phyloP scores from a whole-genome alignment of 37 sponge, comb jelly and placozoan species.

The Hexactinellida sp. region DNA sequence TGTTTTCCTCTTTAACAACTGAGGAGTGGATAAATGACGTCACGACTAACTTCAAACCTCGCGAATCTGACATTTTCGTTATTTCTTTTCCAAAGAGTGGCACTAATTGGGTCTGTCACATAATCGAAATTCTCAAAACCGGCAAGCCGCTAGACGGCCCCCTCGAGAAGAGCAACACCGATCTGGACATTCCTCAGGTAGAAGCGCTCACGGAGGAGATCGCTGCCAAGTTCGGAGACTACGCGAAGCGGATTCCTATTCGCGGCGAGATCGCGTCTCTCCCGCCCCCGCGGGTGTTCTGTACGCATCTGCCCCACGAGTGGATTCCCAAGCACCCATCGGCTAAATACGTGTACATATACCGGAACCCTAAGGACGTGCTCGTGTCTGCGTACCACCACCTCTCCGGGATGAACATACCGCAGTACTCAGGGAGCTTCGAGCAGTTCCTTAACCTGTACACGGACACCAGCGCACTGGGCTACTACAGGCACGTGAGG shows the following conservation, averaged over 20 bases:
- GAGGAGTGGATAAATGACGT: not conserved
- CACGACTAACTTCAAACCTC: not conserved
- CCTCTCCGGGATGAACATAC: not conserved
- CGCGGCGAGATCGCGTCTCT: not conserved
- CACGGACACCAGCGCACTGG: not conserved
- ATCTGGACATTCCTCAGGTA: not conserved
- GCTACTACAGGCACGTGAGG: not conserved
- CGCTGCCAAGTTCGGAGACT: not conserved
- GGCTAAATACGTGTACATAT: not conserved
- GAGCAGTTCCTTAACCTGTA: not conserved
- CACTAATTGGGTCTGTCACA: not conserved
- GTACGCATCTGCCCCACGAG: not conserved
- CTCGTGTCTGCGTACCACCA: conserved; percentile 2
- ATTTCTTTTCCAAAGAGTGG: not conserved
- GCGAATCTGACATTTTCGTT: not conserved
- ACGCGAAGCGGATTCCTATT: not conserved
- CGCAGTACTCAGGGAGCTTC: not conserved
- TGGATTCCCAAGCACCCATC: not conserved
- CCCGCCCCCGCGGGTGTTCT: not conserved
- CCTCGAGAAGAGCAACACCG: not conserved
- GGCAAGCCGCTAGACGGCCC: not conserved
- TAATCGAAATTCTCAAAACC: not conserved
- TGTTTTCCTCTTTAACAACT: not conserved
- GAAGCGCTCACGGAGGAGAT: not conserved
- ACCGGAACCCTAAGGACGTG: not conserved